Evolutionary conservation across 2,113 vertebrate genomes (phyloP).

Genomic region (Apteryx owenii): DNA sequence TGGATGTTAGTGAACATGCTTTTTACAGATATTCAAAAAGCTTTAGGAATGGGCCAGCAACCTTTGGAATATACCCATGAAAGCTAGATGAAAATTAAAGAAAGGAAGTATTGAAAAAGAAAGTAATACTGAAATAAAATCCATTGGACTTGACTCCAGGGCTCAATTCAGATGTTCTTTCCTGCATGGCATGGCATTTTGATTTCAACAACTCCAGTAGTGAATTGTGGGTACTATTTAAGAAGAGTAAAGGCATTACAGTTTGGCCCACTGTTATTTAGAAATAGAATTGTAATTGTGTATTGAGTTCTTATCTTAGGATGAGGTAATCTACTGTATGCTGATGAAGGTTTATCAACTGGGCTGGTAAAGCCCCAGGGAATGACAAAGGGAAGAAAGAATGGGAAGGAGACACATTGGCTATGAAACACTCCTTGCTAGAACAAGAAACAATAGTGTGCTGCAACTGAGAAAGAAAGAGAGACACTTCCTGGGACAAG

Average conservation of each 20-base stretch:
- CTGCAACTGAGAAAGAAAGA: conserved; percentile 20
- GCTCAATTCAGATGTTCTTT: background rate
- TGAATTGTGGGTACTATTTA: background rate
- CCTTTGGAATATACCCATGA: background rate
- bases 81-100: background rate
- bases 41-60: background rate
- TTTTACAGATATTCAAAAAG: background rate
- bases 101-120: background rate
- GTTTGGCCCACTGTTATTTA: conserved; percentile 40
- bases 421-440: conserved; percentile 62
- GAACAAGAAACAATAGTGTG: conserved; percentile 62
- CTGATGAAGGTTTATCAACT: conserved; percentile 58
- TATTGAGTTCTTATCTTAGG: conserved; percentile 67
- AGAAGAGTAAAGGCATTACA: conserved; percentile 19
- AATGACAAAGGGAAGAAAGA: conserved; percentile 59
- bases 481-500: conserved; percentile 52
- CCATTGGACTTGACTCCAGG: background rate
- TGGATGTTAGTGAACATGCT: background rate
- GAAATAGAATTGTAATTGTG: conserved; percentile 65
- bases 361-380: conserved; percentile 57
- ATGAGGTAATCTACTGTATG: conserved; percentile 63
- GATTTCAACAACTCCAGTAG: background rate
- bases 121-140: conserved; percentile 5
- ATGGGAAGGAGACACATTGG: conserved; percentile 60
- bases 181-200: background rate